A percentile compares a stretch with the other conserved stretches of the same genome.
phyloP scores from a whole-genome alignment of 2,888 invertebrate species.

The Orthosia gracilis region DNA sequence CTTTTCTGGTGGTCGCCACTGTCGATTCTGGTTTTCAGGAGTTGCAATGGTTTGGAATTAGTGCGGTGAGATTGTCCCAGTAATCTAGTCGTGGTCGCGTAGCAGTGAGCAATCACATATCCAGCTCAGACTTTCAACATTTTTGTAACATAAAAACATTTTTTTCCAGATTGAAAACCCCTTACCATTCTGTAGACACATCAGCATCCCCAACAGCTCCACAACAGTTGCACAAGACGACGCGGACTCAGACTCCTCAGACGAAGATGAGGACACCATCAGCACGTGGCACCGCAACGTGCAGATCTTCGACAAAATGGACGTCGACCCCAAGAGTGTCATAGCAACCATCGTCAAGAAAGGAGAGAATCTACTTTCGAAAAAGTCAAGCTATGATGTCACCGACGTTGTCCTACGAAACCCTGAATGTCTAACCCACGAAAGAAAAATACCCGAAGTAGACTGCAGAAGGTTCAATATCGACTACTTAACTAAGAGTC shows the following conservation, averaged over 20 bases:
- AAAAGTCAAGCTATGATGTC: slow-evolving; percentile 82
- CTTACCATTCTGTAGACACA: slow-evolving; percentile 78
- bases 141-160: not conserved
- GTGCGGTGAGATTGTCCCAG: no score
- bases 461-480: slow-evolving; percentile 81
- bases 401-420: slow-evolving; percentile 75
- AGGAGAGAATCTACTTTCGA: slow-evolving; percentile 74
- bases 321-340: slow-evolving; percentile 74
- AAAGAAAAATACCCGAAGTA: slow-evolving; percentile 76
- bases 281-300: slow-evolving; percentile 73
- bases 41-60: no score
- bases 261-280: slow-evolving; percentile 64
- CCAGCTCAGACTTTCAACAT: no score
- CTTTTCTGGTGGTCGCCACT: no score
- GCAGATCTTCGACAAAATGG: slow-evolving; percentile 72
- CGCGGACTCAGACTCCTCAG: slow-evolving; percentile 65
- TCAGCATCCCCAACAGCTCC: slow-evolving; percentile 78
- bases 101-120: no score
- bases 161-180: slow-evolving; percentile 62
- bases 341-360: slow-evolving; percentile 75
- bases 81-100: no score
- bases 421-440: slow-evolving; percentile 67
- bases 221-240: slow-evolving; percentile 65
- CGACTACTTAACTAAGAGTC: slow-evolving; percentile 75
- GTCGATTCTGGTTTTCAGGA: no score